Evolutionary conservation across 1,140 invertebrate genomes (phyloP), one percentile per base, ranked within the genome.

Genomic region (Metopolophium dirhodum): DNA sequence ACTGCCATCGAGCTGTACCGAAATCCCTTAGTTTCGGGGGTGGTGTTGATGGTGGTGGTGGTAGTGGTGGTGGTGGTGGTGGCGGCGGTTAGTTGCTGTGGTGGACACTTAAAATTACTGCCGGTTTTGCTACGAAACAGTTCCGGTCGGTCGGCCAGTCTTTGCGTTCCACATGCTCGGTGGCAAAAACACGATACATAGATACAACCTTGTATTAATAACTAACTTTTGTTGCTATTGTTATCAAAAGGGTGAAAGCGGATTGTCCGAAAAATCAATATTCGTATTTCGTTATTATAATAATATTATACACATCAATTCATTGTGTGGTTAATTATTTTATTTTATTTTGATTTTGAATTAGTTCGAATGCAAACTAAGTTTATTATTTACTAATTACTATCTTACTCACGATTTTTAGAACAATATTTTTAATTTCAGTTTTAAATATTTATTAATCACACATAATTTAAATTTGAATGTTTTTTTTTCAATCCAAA

Each of bases 71-170:
- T n/a, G 22, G 49, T 22, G 61, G 0, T 2, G 30, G 61, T 14
- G 89, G 22, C 9, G 57, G 37, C 11, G 26, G 37, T 90, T n/a
- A 41, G 57, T 57, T 68, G 54, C 89, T 92, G 91, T 9, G 77
- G 68, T 49, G 68, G 91, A 92, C 91, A 82, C 91, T 83, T 51
- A 49, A 83, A 92, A 92, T 92, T 92, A 92, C 61, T 54, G 68
- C 77, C 77, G 77, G 77, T 83, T 83, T 92, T 92, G 8, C 91
- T 30, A n/a, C 90, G 45, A 7, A 68, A 77, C 90, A 91, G 41
- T 45, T 91, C 37, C 45, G 61, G 41, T 91, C 41, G 37, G 26
- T 20, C 68, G 37, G 37, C 18, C 11, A 20, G 18, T 45, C 57
- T 77, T 37, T 14, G 88, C n/a, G 49, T 89, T 37, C 4, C 51